A percentile compares a stretch with the other conserved stretches of the same genome.
Conservation (phyloP, 1,140 invertebrate genomes). For the Atta cephalotes region DNA sequence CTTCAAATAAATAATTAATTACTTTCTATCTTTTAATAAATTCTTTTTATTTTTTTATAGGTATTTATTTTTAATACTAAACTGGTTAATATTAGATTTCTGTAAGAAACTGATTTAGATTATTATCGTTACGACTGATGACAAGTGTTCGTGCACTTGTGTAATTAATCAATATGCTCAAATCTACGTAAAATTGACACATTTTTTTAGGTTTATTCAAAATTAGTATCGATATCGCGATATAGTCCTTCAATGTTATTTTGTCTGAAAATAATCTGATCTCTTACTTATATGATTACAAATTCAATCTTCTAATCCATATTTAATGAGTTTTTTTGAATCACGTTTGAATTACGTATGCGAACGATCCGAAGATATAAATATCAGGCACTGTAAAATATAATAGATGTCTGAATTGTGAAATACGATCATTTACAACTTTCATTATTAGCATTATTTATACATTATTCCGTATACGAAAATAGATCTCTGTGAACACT, state of each 20-base stretch:
- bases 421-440: not conserved
- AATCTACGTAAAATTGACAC: not conserved
- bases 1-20: too few relatives aligned
- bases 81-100: too few relatives aligned
- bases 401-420: not conserved
- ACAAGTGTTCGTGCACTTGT: not conserved
- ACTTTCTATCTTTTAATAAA: too few relatives aligned
- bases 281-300: not conserved
- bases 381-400: not conserved
- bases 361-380: conserved; percentile 2
- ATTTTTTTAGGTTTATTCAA: not conserved
- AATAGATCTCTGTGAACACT: conserved; percentile 12
- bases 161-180: not conserved
- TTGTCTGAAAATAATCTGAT: conserved; percentile 8
- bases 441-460: conserved; percentile 35
- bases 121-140: not conserved
- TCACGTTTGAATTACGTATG: not conserved
- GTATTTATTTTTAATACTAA: too few relatives aligned
- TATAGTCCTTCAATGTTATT: not conserved
- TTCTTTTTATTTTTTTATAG: too few relatives aligned
- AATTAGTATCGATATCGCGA: not conserved
- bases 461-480: conserved; percentile 3
- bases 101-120: not conserved
- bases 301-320: not conserved
- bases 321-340: not conserved